These are phyloP conservation scores for Lasioglossum morio DNA, from an alignment of 2,888 invertebrate genomes.

Conservation along the genomic window DNA sequence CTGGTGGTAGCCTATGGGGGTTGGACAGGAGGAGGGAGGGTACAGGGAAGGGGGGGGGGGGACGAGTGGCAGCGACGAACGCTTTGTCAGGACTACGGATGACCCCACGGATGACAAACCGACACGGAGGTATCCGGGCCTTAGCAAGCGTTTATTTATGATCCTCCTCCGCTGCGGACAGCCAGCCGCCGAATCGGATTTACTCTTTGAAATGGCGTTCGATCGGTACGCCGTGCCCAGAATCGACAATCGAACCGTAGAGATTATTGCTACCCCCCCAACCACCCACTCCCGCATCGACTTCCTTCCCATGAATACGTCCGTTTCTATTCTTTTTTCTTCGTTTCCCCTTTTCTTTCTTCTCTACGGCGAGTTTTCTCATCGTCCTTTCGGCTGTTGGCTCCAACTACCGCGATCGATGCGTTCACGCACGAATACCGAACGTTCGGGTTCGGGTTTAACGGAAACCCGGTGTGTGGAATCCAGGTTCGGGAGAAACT, in stretches of 20 bases:
- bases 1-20: neutral
- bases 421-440: slow-evolving; percentile 19
- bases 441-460: neutral
- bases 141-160: slow-evolving; percentile 74
- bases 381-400: neutral
- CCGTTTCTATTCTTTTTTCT: neutral
- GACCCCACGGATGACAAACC: slow-evolving; percentile 68
- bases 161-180: slow-evolving; percentile 61
- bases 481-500: neutral
- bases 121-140: slow-evolving; percentile 70
- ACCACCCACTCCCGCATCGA: neutral
- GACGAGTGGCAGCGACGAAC: slow-evolving; percentile 42
- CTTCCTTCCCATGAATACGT: slow-evolving; percentile 8
- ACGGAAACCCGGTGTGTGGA: neutral
- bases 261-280: slow-evolving; percentile 24
- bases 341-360: neutral
- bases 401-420: neutral
- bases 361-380: neutral
- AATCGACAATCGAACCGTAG: slow-evolving; percentile 58
- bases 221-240: slow-evolving; percentile 67
- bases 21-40: neutral
- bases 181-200: slow-evolving; percentile 60
- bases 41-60: neutral
- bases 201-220: slow-evolving; percentile 64
- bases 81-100: slow-evolving; percentile 65